Conservation (phyloP, 2,797 vertebrate genomes). For the Sebastes hubbsi region DNA sequence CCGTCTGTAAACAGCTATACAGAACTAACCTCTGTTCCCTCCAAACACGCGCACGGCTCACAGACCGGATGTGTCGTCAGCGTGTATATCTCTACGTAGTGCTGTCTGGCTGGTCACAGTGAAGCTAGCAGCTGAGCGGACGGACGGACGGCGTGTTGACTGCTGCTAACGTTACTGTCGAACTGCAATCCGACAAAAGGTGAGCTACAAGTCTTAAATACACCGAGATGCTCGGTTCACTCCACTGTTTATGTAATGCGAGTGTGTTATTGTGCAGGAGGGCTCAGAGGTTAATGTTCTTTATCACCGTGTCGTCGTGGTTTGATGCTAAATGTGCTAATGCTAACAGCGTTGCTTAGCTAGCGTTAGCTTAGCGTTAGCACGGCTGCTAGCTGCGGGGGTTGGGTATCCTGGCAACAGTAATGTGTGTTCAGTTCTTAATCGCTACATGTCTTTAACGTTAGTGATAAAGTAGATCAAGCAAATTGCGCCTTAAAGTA, state of each 20-base stretch:
- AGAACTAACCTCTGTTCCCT: no score
- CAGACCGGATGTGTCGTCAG: not conserved
- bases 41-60: no score
- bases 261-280: accelerated
- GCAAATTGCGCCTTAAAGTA: accelerated
- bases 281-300: no score
- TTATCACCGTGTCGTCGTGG: not conserved
- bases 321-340: slow-evolving; percentile 18
- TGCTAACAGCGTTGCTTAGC: not conserved
- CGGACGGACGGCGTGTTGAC: not conserved
- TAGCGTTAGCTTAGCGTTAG: not conserved
- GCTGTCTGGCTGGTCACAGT: not conserved
- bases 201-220: not conserved
- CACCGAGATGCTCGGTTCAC: accelerated
- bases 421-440: not conserved
- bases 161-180: not conserved
- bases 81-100: not conserved
- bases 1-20: not conserved
- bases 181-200: not conserved
- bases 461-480: accelerated
- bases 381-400: not conserved
- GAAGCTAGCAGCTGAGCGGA: slow-evolving; percentile 1
- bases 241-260: accelerated
- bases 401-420: no score
- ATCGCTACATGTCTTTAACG: accelerated